These are phyloP conservation scores for Phocoena sinus DNA, from an alignment of 2,113 vertebrate genomes.

Conservation along the genomic window DNA sequence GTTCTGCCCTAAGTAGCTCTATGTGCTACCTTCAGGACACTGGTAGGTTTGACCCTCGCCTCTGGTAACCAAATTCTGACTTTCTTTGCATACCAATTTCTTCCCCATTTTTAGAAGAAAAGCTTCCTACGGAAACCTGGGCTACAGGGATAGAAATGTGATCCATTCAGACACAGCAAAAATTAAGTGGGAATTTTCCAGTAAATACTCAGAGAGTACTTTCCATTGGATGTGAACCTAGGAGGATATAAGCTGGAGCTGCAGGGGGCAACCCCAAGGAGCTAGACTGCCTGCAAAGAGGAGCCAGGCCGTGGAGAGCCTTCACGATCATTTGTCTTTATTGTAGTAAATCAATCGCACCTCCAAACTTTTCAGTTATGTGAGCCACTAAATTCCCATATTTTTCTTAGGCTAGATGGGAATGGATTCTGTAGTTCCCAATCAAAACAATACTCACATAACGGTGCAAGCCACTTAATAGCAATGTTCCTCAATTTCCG, in stretches of 20 bases:
- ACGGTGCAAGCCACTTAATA: neutral
- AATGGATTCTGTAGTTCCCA: neutral
- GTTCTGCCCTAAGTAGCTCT: neutral
- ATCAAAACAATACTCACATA: neutral
- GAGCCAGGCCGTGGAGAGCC: neutral
- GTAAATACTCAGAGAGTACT: neutral
- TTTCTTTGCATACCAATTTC: neutral
- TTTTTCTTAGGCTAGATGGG: neutral
- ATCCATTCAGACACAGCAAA: neutral
- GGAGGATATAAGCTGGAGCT: neutral
- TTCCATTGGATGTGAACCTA: neutral
- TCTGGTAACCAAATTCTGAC: neutral
- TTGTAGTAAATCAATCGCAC: neutral
- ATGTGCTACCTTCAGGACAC: fast-evolving
- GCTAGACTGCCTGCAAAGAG: neutral
- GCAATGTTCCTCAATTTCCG: neutral
- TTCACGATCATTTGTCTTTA: neutral
- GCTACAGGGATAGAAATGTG: neutral
- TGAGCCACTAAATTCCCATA: neutral
- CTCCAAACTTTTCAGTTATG: neutral
- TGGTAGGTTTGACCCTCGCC: neutral
- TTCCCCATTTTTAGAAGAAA: neutral
- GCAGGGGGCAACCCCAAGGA: neutral
- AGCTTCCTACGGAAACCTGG: neutral
- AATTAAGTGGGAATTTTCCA: neutral